phyloP scores from a whole-genome alignment of 30 jellyfish, hydroid and myxozoan species.

The Aurelia sp. region DNA sequence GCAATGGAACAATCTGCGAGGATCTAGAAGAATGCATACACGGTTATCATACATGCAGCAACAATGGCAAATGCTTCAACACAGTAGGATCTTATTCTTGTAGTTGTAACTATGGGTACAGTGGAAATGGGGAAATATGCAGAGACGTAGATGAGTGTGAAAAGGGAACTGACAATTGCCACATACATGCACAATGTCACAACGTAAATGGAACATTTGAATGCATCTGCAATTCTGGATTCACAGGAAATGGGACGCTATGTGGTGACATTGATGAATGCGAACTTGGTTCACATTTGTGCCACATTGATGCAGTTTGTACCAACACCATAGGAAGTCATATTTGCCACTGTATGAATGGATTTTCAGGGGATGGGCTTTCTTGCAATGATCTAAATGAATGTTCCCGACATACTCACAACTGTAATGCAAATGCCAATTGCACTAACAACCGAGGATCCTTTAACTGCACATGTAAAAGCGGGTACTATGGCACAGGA shows the following conservation, averaged over 20 bases:
- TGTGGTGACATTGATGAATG: constrained; percentile 73
- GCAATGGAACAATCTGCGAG: constrained; percentile 30
- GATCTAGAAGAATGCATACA: too few species aligned
- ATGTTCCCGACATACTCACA: constrained; percentile 34
- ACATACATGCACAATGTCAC: constrained; percentile 40
- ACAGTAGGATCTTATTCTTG: constrained; percentile 53
- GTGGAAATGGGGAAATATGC: constrained; percentile 42
- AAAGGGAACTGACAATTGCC: constrained; percentile 24
- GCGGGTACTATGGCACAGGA: constrained; percentile 77
- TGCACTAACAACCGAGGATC: constrained; percentile 55
- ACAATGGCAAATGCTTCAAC: constrained; percentile 33
- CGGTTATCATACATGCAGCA: too few species aligned
- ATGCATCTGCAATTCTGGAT: constrained; percentile 61
- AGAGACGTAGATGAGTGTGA: constrained; percentile 66
- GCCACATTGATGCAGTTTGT: constrained; percentile 58
- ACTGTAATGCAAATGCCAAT: constrained; percentile 49
- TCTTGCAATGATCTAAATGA: constrained; percentile 51
- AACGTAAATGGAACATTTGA: constrained; percentile 46
- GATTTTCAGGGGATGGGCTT: constrained; percentile 51
- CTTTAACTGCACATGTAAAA: constrained; percentile 31
- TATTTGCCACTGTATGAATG: constrained; percentile 30
- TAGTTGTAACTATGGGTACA: constrained; percentile 39
- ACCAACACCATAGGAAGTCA: constrained; percentile 47
- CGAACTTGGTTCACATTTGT: constrained; percentile 8
- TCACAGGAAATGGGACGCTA: constrained; percentile 43